phyloP scores from a whole-genome alignment of 2,113 vertebrate species.

The Trichechus manatus region DNA sequence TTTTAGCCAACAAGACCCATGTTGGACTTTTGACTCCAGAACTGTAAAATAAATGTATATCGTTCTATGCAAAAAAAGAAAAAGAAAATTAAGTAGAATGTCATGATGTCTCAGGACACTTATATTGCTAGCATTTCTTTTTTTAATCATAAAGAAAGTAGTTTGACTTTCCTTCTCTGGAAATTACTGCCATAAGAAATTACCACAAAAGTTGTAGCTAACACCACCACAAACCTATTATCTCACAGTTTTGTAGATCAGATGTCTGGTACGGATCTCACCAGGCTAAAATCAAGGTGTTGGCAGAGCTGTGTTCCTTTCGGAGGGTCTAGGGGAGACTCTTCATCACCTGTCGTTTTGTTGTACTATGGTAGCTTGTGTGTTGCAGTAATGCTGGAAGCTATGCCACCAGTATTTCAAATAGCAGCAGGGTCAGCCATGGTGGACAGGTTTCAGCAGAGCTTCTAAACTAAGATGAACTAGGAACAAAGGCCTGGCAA shows the following conservation, averaged over 20 bases:
- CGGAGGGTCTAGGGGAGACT: not conserved
- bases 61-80: not conserved
- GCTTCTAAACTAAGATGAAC: not conserved
- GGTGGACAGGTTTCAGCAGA: not conserved
- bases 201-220: not conserved
- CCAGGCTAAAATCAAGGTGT: not conserved
- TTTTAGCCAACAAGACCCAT: too few species aligned
- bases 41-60: too few species aligned
- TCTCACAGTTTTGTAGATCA: not conserved
- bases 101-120: not conserved
- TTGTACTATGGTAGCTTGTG: not conserved
- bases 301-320: not conserved
- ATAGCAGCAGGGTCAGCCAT: not conserved
- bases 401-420: not conserved
- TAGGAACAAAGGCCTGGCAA: not conserved
- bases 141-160: not conserved
- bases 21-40: too few species aligned
- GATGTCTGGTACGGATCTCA: not conserved
- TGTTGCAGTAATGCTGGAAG: not conserved
- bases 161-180: not conserved
- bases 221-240: not conserved
- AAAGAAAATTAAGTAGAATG: not conserved
- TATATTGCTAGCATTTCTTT: not conserved
- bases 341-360: not conserved
- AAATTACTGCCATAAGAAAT: not conserved